phyloP scores from a whole-genome alignment of 2,888 invertebrate genomes.

The Phlogophora meticulosa region DNA sequence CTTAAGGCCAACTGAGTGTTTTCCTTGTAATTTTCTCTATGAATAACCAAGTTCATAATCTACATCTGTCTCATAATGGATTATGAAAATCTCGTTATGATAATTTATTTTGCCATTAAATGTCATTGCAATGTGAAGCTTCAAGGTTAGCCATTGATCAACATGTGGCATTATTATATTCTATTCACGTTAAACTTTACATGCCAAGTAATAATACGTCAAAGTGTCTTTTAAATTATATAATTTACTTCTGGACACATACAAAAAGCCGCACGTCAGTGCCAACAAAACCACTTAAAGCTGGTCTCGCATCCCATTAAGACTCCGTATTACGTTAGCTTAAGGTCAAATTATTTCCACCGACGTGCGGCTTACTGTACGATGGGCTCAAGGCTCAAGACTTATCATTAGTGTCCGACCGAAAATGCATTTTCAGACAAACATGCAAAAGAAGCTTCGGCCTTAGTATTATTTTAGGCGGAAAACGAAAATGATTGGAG shows the following conservation, averaged over 20 bases:
- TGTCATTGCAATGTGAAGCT: constrained; percentile 58
- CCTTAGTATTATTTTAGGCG: no score
- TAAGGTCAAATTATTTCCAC: no score
- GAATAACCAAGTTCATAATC: background rate
- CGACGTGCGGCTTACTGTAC: no score
- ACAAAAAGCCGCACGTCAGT: no score
- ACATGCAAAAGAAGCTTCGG: no score
- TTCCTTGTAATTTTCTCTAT: background rate
- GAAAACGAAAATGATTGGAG: no score
- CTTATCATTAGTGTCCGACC: no score
- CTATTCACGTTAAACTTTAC: constrained; percentile 56
- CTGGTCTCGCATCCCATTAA: no score
- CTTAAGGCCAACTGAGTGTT: background rate
- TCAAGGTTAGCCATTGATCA: constrained; percentile 66
- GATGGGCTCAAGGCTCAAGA: constrained; percentile 1
- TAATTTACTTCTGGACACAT: constrained; percentile 30
- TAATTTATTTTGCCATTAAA: constrained; percentile 47
- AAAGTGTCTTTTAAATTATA: constrained; percentile 31
- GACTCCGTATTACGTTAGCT: no score
- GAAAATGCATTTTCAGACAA: no score
- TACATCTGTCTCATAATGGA: constrained; percentile 25
- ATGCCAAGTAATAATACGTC: constrained; percentile 47
- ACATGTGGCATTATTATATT: constrained; percentile 60
- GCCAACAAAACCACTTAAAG: no score
- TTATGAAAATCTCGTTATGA: constrained; percentile 34